Base-by-base conservation (phyloP, 1,140 invertebrate genomes). In the Cyclina sinensis region DNA sequence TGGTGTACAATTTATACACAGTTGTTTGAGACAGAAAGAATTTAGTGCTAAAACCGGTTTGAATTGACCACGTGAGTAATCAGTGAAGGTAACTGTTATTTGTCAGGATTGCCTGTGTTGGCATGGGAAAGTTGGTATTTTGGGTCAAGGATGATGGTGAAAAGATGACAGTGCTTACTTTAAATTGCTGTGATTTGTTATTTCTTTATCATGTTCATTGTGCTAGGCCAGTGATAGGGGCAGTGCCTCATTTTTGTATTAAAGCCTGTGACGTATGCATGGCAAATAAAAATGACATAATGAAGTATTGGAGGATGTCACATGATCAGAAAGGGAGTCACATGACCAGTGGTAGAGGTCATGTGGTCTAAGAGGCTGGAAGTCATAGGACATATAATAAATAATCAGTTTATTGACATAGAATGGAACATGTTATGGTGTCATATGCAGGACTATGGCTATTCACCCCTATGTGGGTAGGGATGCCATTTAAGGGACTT, bases 191-290 rank as follows among this genome's bases (percentile, higher is more conserved):
- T 78, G 74, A 78, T 78, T 70, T 78, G 74, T 51, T 78, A 78
- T 7, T 70, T 16, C 32, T 70, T 70, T 48, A n/a, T 78, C 27
- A 27, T 74, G 27, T 51, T 24, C 48, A 32, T 78, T 78, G 74
- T 78, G 74, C 74, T 78, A 78, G 74, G 74, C 74, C 74, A 78
- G 74, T 78, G 46, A 78, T 78, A 70, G 74, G 46, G 74, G 74
- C 74, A 24, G 74, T 78, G 74, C 74, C 74, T 78, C 74, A 48
- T 30, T 54, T 35, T 5, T 32, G 37, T 70, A 62, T 37, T 4
- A 18, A 65, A 11, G 37, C 65, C 14, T 18, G 14, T 18, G 14
- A 14, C 65, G 37, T 70, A 27, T 70, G 35, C n/a, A 18, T 27
- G 37, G 65, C 14, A 9, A 30, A 21, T 35, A 37, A 39, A 70